phyloP scores from a whole-genome alignment of 2,888 invertebrate genomes.

The Apodemia hepburni region DNA sequence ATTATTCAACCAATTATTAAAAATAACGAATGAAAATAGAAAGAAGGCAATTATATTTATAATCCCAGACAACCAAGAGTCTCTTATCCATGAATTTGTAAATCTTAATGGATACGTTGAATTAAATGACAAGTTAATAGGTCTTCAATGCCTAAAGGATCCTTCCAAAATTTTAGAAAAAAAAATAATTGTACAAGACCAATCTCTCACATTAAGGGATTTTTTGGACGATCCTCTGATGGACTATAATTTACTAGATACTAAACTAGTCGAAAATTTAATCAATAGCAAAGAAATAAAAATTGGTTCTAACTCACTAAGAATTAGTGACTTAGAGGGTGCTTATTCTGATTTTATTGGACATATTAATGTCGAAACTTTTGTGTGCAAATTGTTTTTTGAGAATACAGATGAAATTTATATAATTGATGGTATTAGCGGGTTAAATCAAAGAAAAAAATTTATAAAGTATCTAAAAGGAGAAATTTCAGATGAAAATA shows the following conservation, averaged over 20 bases:
- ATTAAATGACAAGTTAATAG: neutral
- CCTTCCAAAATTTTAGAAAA: neutral
- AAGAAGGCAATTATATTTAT: neutral
- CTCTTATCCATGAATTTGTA: neutral
- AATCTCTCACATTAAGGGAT: neutral
- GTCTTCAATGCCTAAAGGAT: neutral
- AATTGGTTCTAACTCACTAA: neutral
- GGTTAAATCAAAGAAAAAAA: neutral
- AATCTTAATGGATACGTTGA: neutral
- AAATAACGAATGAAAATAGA: neutral
- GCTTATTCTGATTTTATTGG: constrained; percentile 3
- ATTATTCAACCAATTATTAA: neutral
- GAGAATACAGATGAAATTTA: neutral
- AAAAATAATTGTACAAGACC: neutral
- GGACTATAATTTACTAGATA: neutral
- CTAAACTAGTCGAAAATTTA: neutral
- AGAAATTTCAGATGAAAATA: neutral
- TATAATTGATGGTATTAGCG: neutral
- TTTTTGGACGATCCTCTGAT: neutral
- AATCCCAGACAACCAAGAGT: neutral
- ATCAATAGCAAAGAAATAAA: neutral
- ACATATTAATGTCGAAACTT: neutral
- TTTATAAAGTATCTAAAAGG: neutral
- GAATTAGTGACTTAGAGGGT: neutral
- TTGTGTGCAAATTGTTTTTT: neutral